A percentile compares a stretch with the other conserved stretches of the same genome.
phyloP scores from a whole-genome alignment of 2,113 vertebrate genomes.

The Cynoglossus semilaevis region DNA sequence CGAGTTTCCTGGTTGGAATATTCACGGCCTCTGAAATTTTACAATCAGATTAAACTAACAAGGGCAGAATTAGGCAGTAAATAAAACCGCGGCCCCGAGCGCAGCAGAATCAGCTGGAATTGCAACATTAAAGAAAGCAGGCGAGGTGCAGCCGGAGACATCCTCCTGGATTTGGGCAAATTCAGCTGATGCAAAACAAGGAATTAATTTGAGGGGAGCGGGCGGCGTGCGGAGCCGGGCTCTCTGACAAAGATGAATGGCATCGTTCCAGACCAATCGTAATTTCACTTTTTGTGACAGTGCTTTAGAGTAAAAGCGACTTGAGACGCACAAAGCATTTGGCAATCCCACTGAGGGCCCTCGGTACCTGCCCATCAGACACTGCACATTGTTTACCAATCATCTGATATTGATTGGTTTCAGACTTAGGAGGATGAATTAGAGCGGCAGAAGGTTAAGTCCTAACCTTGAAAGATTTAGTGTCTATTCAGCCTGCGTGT shows the following conservation, averaged over 20 bases:
- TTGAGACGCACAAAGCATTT: constrained; percentile 93
- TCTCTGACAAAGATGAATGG: constrained; percentile 99
- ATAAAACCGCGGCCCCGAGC: constrained; percentile 80
- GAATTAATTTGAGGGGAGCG: constrained; percentile 99
- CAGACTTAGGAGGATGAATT: constrained; percentile 97
- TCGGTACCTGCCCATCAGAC: constrained; percentile 99
- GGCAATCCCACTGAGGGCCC: constrained; percentile 96
- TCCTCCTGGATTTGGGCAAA: constrained; percentile 99
- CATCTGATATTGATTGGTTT: constrained; percentile 99
- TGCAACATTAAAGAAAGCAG: constrained; percentile 94
- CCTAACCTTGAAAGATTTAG: constrained; percentile 99
- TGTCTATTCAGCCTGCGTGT: constrained; percentile 95
- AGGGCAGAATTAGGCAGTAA: constrained; percentile 96
- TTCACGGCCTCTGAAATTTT: constrained; percentile 82
- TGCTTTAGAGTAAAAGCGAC: constrained; percentile 98
- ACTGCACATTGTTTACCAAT: constrained; percentile 99
- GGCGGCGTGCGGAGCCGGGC: constrained; percentile 92
- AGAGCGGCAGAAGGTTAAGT: constrained; percentile 98
- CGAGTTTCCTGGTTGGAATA: constrained; percentile 79
- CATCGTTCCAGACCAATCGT: constrained; percentile 99
- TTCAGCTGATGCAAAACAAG: constrained; percentile 99
- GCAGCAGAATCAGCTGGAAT: constrained; percentile 84
- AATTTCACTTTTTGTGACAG: constrained; percentile 99
- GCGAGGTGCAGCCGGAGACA: constrained; percentile 89
- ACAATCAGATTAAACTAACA: constrained; percentile 92